phyloP scores from a whole-genome alignment of 2,797 vertebrate genomes.

The Cyclura pinguis region DNA sequence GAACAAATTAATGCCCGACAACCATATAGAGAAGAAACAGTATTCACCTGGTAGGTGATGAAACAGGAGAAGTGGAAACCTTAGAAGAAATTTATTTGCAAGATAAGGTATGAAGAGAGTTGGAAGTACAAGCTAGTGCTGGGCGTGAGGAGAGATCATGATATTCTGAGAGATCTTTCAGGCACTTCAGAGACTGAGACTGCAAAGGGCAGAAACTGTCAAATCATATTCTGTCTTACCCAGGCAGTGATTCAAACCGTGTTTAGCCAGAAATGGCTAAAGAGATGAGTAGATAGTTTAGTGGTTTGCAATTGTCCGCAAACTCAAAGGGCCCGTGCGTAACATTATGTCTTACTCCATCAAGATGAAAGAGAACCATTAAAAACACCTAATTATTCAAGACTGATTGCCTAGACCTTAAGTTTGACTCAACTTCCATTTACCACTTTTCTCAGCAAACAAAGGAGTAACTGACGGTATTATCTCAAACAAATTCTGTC shows the following conservation, averaged over 20 bases:
- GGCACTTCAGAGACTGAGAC: too few species aligned
- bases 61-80: background rate
- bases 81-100: background rate
- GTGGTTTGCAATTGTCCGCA: background rate
- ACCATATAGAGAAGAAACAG: background rate
- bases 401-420: too few species aligned
- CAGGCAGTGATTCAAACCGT: background rate
- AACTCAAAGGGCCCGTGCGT: background rate
- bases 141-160: background rate
- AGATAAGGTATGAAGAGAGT: too few species aligned
- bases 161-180: background rate
- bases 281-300: too few species aligned
- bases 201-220: too few species aligned
- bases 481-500: background rate
- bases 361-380: background rate
- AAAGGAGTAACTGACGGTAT: background rate
- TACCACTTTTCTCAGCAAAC: background rate
- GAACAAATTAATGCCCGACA: constrained; percentile 6
- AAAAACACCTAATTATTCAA: background rate
- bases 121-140: too few species aligned
- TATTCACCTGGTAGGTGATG: too few species aligned
- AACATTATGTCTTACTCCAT: background rate
- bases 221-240: background rate
- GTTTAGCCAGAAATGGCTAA: background rate
- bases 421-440: background rate